A percentile compares a stretch with the other conserved stretches of the same genome.
phyloP scores from a whole-genome alignment of 2,888 invertebrate genomes.

The Dendrolimus pini region DNA sequence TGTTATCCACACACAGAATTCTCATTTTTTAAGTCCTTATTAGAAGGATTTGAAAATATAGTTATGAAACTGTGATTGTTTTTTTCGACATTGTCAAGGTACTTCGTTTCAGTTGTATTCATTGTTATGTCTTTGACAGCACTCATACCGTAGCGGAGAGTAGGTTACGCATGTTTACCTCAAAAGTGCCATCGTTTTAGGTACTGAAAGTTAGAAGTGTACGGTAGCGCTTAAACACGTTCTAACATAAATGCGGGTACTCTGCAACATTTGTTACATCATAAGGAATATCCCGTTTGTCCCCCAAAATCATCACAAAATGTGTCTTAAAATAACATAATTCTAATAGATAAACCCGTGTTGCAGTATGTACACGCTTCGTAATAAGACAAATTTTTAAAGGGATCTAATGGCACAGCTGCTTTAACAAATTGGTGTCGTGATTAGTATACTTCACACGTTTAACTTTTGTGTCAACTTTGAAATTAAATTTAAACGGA shows the following conservation, averaged over 20 bases:
- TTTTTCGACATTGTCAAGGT: conserved; percentile 51
- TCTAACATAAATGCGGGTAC: conserved; percentile 2
- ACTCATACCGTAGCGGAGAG: conserved; percentile 20
- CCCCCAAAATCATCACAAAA: not conserved
- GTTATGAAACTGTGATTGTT: conserved; percentile 50
- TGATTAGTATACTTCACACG: too few relatives aligned
- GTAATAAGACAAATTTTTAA: not conserved
- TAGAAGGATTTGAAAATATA: not conserved
- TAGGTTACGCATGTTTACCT: conserved; percentile 62
- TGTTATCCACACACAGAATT: too few relatives aligned
- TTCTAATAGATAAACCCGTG: not conserved
- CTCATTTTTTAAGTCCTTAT: too few relatives aligned
- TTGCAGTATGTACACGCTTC: not conserved
- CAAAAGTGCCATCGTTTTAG: conserved; percentile 59
- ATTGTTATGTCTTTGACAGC: conserved; percentile 18
- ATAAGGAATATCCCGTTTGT: not conserved
- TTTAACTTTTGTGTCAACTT: too few relatives aligned
- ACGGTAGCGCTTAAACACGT: conserved; percentile 11
- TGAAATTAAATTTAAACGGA: too few relatives aligned
- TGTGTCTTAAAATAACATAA: not conserved
- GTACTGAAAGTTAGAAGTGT: conserved; percentile 14
- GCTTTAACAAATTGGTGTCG: too few relatives aligned
- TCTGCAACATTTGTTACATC: not conserved
- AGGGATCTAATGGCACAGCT: too few relatives aligned
- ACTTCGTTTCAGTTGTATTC: conserved; percentile 35